Conservation (phyloP, 2,797 vertebrate species). For the Chrosomus eos region DNA sequence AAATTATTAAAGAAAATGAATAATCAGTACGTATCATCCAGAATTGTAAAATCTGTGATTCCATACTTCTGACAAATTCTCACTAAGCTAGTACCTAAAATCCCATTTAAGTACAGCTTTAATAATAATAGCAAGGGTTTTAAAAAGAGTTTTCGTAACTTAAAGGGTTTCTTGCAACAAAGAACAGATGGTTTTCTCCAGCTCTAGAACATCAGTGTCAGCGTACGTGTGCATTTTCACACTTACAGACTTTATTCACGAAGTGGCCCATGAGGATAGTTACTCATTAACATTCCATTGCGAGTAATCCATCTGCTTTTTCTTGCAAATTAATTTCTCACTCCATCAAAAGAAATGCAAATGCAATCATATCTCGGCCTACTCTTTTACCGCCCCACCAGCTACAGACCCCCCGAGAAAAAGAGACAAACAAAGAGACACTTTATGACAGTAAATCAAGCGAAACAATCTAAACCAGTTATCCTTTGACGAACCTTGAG, state of each 20-base stretch:
- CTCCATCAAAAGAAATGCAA: conserved; percentile 71
- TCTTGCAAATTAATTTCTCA: conserved; percentile 74
- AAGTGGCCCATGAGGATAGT: conserved; percentile 50
- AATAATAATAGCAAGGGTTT: not conserved
- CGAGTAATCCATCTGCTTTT: conserved; percentile 69
- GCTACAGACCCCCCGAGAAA: conserved; percentile 43
- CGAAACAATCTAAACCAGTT: conserved; percentile 47
- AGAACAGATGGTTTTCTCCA: conserved; percentile 18
- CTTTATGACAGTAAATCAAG: conserved; percentile 54
- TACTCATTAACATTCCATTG: conserved; percentile 71
- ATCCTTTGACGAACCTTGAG: conserved; percentile 43
- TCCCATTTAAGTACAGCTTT: not conserved
- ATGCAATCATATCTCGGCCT: conserved; percentile 62
- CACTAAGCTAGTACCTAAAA: not conserved
- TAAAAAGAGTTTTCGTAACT: not conserved
- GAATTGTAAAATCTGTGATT: not conserved
- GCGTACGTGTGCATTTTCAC: not conserved
- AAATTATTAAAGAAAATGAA: not conserved
- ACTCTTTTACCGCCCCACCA: conserved; percentile 26
- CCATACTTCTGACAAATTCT: not conserved
- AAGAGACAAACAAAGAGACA: conserved; percentile 36
- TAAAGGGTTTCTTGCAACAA: not conserved
- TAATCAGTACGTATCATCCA: not conserved
- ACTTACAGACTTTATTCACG: conserved; percentile 54
- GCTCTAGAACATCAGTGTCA: conserved; percentile 17